These are phyloP conservation scores for Oreochromis aureus DNA, from an alignment of 2,113 vertebrate species.

Conservation along the genomic window DNA sequence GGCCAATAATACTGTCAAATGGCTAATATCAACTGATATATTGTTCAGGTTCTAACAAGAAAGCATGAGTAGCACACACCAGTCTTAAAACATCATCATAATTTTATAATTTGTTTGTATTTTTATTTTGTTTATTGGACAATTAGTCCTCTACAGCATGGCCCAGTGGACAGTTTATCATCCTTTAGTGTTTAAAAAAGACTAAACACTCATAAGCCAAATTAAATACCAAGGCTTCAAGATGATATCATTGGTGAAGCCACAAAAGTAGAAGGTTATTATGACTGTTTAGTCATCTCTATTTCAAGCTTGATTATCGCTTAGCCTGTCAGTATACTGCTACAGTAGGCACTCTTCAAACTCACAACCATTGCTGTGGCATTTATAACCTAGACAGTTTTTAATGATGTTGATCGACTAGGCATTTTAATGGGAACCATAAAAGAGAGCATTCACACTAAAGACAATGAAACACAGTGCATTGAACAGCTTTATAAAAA, in stretches of 20 bases:
- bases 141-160: background rate
- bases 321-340: background rate
- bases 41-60: background rate
- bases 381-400: conserved; percentile 10
- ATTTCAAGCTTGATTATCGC: background rate
- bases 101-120: background rate
- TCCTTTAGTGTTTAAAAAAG: background rate
- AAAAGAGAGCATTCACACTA: background rate
- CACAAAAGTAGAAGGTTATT: background rate
- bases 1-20: background rate
- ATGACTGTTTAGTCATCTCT: background rate
- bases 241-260: background rate
- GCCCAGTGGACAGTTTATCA: background rate
- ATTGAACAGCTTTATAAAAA: background rate
- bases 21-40: background rate
- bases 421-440: background rate
- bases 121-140: background rate
- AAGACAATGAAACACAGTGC: background rate
- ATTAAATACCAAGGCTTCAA: background rate
- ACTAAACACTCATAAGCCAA: background rate
- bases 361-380: background rate
- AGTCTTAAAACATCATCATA: background rate
- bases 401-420: background rate
- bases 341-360: background rate
- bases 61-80: background rate